phyloP scores from a whole-genome alignment of 2,888 invertebrate species.

The Scelioninae gen. 1 region DNA sequence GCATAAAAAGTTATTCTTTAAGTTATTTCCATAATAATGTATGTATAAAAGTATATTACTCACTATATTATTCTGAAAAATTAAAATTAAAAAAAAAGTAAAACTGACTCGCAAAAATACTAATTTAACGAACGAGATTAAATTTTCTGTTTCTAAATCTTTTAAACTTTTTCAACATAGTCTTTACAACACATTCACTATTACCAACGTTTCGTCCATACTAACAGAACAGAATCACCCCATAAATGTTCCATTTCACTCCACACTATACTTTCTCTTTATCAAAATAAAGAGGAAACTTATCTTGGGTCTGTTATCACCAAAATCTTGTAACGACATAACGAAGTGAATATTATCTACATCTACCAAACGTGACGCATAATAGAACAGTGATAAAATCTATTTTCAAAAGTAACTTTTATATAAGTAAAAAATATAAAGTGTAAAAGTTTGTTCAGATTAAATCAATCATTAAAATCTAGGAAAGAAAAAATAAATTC shows the following conservation, averaged over 20 bases:
- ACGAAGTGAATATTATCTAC: slow-evolving; percentile 48
- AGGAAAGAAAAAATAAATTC: neutral
- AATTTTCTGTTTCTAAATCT: slow-evolving; percentile 21
- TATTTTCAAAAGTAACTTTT: slow-evolving; percentile 5
- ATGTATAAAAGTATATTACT: too few species aligned
- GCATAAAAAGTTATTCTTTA: too few species aligned
- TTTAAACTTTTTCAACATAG: slow-evolving; percentile 21
- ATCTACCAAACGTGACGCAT: slow-evolving; percentile 15
- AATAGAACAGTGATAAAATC: slow-evolving; percentile 16
- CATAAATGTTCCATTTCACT: slow-evolving; percentile 44
- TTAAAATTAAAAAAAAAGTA: neutral
- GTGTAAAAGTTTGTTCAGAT: neutral
- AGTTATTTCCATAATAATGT: too few species aligned
- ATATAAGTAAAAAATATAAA: slow-evolving; percentile 4
- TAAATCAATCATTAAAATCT: neutral
- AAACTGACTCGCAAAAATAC: neutral
- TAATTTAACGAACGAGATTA: slow-evolving; percentile 1
- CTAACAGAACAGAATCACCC: slow-evolving; percentile 37
- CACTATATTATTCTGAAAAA: neutral
- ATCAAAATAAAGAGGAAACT: slow-evolving; percentile 46
- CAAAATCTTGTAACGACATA: slow-evolving; percentile 27
- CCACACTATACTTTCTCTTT: slow-evolving; percentile 30
- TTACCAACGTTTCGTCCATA: slow-evolving; percentile 31
- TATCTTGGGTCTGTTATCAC: slow-evolving; percentile 41
- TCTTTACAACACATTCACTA: slow-evolving; percentile 11